These are phyloP conservation scores for Thalpophila matura DNA, from an alignment of 2,888 invertebrate genomes.

Conservation along the genomic window DNA sequence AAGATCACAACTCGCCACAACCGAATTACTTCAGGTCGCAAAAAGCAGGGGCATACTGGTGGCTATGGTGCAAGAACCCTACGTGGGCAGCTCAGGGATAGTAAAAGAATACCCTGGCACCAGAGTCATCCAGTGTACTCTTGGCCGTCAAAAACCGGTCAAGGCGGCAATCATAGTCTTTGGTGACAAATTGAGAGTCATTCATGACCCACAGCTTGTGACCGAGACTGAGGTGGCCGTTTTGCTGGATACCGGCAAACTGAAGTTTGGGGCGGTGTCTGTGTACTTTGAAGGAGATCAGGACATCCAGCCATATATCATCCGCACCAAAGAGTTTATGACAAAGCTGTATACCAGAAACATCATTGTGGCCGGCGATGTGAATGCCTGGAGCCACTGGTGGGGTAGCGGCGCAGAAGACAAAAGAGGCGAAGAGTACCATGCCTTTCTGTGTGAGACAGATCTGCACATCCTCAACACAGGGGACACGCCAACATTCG, in stretches of 20 bases:
- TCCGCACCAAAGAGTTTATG: not conserved
- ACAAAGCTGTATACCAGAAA: not conserved
- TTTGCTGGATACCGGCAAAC: conserved; percentile 9
- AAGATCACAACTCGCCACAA: conserved; percentile 51
- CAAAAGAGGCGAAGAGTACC: conserved; percentile 37
- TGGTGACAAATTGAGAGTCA: conserved; percentile 33
- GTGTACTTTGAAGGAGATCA: conserved; percentile 54
- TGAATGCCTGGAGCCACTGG: conserved; percentile 24
- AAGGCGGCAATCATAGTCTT: conserved; percentile 60
- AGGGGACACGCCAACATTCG: too few species aligned
- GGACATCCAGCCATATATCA: conserved; percentile 14
- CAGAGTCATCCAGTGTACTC: conserved; percentile 55
- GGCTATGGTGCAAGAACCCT: conserved; percentile 65
- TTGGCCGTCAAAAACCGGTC: conserved; percentile 47
- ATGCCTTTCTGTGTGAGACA: conserved; percentile 36
- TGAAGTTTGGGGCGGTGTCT: conserved; percentile 46
- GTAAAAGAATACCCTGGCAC: conserved; percentile 47
- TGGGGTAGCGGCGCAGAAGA: conserved; percentile 34
- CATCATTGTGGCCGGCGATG: conserved; percentile 14
- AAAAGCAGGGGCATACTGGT: conserved; percentile 6
- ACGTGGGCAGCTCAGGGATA: conserved; percentile 50
- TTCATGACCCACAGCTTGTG: conserved; percentile 51
- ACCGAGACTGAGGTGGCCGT: conserved; percentile 58
- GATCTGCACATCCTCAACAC: conserved; percentile 49
- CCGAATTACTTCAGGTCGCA: conserved; percentile 52